Evolutionary conservation across 2,797 vertebrate genomes (phyloP).

Genomic region (Lindbergichthys nudifrons): DNA sequence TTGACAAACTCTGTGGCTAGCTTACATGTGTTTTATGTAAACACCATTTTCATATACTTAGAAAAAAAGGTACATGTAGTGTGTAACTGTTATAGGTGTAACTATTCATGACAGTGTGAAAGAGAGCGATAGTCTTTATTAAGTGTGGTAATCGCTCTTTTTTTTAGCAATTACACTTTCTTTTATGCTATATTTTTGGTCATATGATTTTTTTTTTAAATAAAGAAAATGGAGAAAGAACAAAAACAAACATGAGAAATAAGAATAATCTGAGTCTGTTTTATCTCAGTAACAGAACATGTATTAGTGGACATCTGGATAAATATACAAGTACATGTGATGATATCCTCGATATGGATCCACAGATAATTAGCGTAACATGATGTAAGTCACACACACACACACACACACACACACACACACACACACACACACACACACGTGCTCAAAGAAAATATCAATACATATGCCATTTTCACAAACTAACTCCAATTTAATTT

Average conservation of each 20-base stretch:
- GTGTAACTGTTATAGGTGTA: slow-evolving; percentile 6
- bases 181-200: no score
- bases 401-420: not conserved
- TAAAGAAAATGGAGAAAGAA: no score
- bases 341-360: not conserved
- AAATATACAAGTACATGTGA: not conserved
- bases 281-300: not conserved
- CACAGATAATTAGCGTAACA: slow-evolving; percentile 1
- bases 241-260: not conserved
- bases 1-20: not conserved
- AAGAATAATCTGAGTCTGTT: not conserved
- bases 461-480: slow-evolving; percentile 30
- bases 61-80: not conserved
- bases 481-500: slow-evolving; percentile 54
- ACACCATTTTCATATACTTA: not conserved
- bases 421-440: no score
- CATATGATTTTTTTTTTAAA: no score
- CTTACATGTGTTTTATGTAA: not conserved
- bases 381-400: not conserved
- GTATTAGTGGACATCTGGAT: not conserved
- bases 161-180: no score
- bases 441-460: not conserved
- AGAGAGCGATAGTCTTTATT: not conserved
- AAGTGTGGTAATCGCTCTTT: no score
- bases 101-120: not conserved